Conservation (phyloP, 2,888 invertebrate species). For the Pandemis heparana region DNA sequence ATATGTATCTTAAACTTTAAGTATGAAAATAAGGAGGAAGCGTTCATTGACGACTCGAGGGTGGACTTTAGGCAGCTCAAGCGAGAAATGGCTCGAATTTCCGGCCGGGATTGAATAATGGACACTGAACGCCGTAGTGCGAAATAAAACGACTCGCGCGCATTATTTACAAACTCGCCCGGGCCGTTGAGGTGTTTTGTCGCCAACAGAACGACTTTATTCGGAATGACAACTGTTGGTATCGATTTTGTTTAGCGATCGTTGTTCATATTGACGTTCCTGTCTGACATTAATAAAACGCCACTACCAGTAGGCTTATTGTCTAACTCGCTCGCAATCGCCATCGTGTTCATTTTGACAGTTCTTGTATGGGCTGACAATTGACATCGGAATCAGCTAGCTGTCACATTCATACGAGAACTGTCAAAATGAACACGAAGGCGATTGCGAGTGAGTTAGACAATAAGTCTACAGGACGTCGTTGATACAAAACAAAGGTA, state of each 20-base stretch:
- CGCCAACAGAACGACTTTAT: neutral
- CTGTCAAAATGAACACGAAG: too few species aligned
- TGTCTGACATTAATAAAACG: neutral
- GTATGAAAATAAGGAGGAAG: slow-evolving; percentile 21
- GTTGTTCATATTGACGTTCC: neutral
- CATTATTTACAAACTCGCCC: slow-evolving; percentile 15
- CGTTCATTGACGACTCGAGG: slow-evolving; percentile 32
- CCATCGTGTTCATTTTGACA: too few species aligned
- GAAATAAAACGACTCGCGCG: slow-evolving; percentile 10
- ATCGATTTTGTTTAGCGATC: slow-evolving; percentile 6
- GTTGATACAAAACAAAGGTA: too few species aligned
- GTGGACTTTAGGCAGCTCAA: slow-evolving; percentile 26
- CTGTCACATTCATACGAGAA: too few species aligned
- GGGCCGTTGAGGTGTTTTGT: neutral
- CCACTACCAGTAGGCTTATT: too few species aligned
- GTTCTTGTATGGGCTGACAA: too few species aligned
- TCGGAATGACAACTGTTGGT: neutral
- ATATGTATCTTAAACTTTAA: slow-evolving; percentile 1
- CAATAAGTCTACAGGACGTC: too few species aligned
- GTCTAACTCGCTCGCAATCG: too few species aligned
- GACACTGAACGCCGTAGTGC: slow-evolving; percentile 5
- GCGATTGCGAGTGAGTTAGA: too few species aligned
- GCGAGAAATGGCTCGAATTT: slow-evolving; percentile 24
- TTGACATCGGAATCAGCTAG: too few species aligned
- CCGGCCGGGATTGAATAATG: slow-evolving; percentile 37